These are phyloP conservation scores for Lithophane semibrunnea DNA, from an alignment of 2,888 invertebrate species.

Conservation along the genomic window DNA sequence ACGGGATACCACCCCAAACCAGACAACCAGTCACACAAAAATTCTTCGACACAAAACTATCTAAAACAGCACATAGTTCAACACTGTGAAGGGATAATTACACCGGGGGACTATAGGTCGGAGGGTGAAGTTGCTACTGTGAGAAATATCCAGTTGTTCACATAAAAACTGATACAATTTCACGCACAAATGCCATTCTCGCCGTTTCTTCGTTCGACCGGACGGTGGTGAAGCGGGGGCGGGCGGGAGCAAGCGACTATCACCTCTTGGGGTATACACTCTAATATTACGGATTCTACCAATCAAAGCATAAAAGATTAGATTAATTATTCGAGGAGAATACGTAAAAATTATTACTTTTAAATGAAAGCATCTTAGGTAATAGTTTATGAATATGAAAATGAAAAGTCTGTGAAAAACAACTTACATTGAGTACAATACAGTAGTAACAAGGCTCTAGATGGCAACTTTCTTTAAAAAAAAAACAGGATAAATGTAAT, in stretches of 20 bases:
- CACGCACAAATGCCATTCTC: slow-evolving; percentile 87
- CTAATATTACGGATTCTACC: slow-evolving; percentile 35
- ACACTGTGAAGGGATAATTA: slow-evolving; percentile 72
- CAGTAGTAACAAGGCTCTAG: neutral
- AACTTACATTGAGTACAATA: neutral
- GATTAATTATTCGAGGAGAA: neutral
- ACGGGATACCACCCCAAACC: slow-evolving; percentile 85
- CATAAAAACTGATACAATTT: slow-evolving; percentile 86
- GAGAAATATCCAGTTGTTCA: slow-evolving; percentile 85
- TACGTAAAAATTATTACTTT: neutral
- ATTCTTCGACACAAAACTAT: slow-evolving; percentile 80
- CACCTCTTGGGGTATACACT: slow-evolving; percentile 63
- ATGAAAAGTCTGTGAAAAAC: neutral
- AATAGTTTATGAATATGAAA: neutral
- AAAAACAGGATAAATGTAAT: neutral
- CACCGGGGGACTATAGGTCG: slow-evolving; percentile 75
- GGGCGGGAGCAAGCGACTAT: slow-evolving; percentile 72
- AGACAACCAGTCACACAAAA: slow-evolving; percentile 82
- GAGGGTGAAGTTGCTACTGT: slow-evolving; percentile 75
- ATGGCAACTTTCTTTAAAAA: slow-evolving; percentile 15
- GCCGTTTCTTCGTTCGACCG: slow-evolving; percentile 78
- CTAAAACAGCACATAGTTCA: slow-evolving; percentile 79
- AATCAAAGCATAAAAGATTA: neutral
- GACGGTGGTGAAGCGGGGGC: slow-evolving; percentile 73
- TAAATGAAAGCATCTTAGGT: neutral